These are phyloP conservation scores for Drosophila bocqueti DNA, from an alignment of 1,140 invertebrate species.

Conservation along the genomic window DNA sequence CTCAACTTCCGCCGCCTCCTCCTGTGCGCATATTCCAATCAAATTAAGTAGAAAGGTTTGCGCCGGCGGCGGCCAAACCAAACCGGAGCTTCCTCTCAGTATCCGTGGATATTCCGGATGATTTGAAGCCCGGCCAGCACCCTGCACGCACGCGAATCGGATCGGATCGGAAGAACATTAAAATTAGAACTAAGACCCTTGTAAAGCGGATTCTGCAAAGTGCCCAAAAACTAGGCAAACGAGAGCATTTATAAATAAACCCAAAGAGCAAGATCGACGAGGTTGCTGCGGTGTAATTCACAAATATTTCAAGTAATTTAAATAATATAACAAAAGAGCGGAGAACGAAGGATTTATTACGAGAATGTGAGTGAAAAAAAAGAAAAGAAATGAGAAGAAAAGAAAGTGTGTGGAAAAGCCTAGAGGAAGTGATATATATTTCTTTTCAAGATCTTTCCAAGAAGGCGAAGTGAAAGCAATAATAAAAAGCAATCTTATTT, in stretches of 20 bases:
- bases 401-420: neutral
- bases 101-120: slow-evolving; percentile 23
- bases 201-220: slow-evolving; percentile 1
- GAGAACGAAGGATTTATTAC: neutral
- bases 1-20: slow-evolving; percentile 22
- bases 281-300: slow-evolving; percentile 14
- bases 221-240: neutral
- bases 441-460: neutral
- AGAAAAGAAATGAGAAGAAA: neutral
- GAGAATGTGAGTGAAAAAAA: neutral
- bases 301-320: slow-evolving; percentile 1
- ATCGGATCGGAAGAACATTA: neutral
- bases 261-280: slow-evolving; percentile 3
- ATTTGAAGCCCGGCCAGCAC: slow-evolving; percentile 17
- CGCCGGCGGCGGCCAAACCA: slow-evolving; percentile 22
- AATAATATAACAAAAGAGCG: neutral
- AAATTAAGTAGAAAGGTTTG: slow-evolving; percentile 79
- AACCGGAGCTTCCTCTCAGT: slow-evolving; percentile 28
- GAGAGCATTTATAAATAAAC: slow-evolving; percentile 31
- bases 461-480: neutral
- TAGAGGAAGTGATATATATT: slow-evolving; percentile 1
- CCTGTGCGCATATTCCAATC: slow-evolving; percentile 78
- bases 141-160: slow-evolving; percentile 13
- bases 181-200: slow-evolving; percentile 3
- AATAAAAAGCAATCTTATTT: neutral